Conservation (phyloP, 2,113 vertebrate species). For the Octodon degus region DNA sequence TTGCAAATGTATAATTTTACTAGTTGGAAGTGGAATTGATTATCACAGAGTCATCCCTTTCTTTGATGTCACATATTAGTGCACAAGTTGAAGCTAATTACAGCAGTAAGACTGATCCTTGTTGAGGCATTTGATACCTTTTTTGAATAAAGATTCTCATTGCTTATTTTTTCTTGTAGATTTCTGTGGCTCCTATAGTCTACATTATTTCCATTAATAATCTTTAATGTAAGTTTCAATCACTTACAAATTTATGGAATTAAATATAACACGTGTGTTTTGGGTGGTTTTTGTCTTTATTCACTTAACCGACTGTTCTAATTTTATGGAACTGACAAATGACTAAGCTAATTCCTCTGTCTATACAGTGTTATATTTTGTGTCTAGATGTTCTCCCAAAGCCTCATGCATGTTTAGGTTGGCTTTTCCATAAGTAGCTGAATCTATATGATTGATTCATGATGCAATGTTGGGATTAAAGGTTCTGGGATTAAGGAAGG, state of each 20-base stretch:
- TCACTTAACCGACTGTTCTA: neutral
- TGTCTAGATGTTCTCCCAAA: neutral
- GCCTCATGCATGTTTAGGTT: neutral
- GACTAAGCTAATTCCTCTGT: neutral
- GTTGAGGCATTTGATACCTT: neutral
- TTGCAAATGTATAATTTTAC: constrained; percentile 11
- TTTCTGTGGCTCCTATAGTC: neutral
- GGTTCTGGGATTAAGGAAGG: neutral
- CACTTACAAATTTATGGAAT: neutral
- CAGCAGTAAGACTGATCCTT: neutral
- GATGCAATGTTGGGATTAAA: neutral
- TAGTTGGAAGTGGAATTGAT: neutral
- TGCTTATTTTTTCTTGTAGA: neutral
- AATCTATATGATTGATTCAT: neutral
- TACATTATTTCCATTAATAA: neutral
- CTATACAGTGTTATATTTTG: neutral
- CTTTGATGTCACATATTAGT: neutral
- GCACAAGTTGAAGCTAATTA: constrained; percentile 22
- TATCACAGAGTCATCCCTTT: neutral
- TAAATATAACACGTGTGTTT: neutral
- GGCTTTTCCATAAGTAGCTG: neutral
- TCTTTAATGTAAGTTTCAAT: neutral
- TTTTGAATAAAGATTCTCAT: neutral
- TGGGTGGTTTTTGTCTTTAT: neutral
- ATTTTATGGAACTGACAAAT: neutral